Percentiles rank a stretch among this genome's conserved stretches.
phyloP scores from a whole-genome alignment of 2,888 invertebrate genomes.

The Hypercompe scribonia region DNA sequence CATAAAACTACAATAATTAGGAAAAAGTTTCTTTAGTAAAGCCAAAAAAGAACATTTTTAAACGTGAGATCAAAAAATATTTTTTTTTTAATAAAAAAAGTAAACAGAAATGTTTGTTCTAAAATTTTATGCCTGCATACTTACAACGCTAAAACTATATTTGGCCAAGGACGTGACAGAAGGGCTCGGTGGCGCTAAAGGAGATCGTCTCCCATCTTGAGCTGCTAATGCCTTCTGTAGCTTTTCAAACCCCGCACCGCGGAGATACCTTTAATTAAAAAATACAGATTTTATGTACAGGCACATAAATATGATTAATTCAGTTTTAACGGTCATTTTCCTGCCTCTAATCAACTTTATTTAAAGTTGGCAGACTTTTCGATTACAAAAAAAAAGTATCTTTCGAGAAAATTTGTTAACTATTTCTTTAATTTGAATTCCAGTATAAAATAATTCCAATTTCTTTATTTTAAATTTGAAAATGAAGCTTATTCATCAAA shows the following conservation, averaged over 20 bases:
- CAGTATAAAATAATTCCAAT: no score
- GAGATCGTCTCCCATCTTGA: slow-evolving; percentile 88
- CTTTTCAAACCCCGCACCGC: slow-evolving; percentile 95
- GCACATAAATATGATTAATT: not conserved
- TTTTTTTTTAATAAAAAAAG: no score
- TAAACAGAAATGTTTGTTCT: not conserved
- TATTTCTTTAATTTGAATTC: no score
- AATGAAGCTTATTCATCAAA: not conserved
- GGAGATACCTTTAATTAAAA: slow-evolving; percentile 86
- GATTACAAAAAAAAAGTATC: no score
- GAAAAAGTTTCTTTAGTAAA: no score
- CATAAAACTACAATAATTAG: no score
- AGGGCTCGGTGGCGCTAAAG: slow-evolving; percentile 88
- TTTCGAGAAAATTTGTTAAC: no score
- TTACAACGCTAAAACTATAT: slow-evolving; percentile 91
- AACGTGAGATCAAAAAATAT: no score
- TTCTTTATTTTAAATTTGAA: not conserved
- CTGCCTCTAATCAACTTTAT: no score
- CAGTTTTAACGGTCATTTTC: no score
- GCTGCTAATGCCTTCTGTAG: slow-evolving; percentile 92
- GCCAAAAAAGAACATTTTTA: no score
- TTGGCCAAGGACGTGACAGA: slow-evolving; percentile 91
- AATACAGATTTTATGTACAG: not conserved
- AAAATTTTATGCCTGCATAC: slow-evolving; percentile 53
- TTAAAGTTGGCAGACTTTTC: no score